phyloP scores from a whole-genome alignment of 2,888 invertebrate species.

The Pachycephus smyrnensis region DNA sequence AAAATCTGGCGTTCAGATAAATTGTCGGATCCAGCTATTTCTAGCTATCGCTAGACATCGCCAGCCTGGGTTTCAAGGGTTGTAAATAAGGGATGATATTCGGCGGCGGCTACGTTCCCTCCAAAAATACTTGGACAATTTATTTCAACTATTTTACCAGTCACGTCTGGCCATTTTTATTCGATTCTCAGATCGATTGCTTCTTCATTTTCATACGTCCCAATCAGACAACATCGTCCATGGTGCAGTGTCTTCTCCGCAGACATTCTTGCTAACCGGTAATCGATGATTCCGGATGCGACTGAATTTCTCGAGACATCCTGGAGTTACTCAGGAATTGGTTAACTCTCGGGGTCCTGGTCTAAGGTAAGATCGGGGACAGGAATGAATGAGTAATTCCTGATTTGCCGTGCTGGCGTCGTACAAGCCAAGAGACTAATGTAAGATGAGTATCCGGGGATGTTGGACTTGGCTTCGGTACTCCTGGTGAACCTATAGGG shows the following conservation, averaged over 20 bases:
- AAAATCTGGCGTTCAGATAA: background rate
- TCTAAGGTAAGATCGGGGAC: background rate
- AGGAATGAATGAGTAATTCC: constrained; percentile 5
- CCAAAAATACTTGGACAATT: background rate
- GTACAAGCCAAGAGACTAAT: background rate
- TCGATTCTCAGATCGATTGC: background rate
- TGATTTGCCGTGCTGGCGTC: background rate
- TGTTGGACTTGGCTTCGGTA: background rate
- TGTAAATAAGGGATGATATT: background rate
- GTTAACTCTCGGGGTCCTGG: background rate
- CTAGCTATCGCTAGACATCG: background rate
- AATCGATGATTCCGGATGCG: background rate
- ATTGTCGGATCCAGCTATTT: background rate
- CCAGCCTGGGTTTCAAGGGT: background rate
- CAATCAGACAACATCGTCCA: background rate
- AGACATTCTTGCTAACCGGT: background rate
- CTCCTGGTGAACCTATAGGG: background rate
- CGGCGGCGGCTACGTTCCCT: background rate
- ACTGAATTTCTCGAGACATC: background rate
- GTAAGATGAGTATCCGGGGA: background rate
- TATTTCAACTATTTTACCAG: background rate
- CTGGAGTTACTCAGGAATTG: background rate
- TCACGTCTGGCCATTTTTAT: background rate
- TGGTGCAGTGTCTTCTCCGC: background rate
- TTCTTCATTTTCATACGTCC: background rate